phyloP scores from a whole-genome alignment of 2,888 invertebrate species.

The Nomada lathburiana region DNA sequence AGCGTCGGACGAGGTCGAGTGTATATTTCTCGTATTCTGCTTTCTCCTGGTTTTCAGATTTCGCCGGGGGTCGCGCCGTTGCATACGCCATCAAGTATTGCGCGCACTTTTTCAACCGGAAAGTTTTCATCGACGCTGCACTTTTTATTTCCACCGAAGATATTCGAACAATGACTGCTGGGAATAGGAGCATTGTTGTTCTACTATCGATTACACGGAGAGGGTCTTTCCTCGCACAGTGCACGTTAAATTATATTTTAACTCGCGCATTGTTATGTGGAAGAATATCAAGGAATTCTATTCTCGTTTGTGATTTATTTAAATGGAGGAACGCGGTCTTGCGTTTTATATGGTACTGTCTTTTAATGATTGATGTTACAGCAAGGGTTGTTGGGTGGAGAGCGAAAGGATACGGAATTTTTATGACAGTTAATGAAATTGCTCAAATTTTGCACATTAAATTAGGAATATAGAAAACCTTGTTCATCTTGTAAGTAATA shows the following conservation, averaged over 20 bases:
- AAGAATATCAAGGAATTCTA: not conserved
- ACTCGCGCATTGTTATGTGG: not conserved
- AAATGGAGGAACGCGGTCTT: not conserved
- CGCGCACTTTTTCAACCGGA: slow-evolving; percentile 8
- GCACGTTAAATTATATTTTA: not conserved
- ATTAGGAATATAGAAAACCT: no score
- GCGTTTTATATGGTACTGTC: not conserved
- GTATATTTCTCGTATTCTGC: not conserved
- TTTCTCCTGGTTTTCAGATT: slow-evolving; percentile 7
- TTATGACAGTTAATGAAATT: no score
- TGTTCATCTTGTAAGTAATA: no score
- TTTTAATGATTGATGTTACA: not conserved
- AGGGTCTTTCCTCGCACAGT: not conserved
- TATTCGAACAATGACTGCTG: not conserved
- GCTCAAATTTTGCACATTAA: no score
- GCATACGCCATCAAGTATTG: slow-evolving; percentile 2
- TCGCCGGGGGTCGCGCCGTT: not conserved
- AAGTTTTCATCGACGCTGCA: slow-evolving; percentile 22
- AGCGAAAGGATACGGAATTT: no score
- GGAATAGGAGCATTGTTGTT: not conserved
- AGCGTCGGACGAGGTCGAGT: not conserved
- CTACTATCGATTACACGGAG: not conserved
- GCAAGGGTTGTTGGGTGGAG: no score
- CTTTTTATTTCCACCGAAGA: slow-evolving; percentile 12
- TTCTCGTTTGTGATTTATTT: no score